These are phyloP conservation scores for Aphidius colemani DNA, from an alignment of 2,888 invertebrate species.

Conservation along the genomic window DNA sequence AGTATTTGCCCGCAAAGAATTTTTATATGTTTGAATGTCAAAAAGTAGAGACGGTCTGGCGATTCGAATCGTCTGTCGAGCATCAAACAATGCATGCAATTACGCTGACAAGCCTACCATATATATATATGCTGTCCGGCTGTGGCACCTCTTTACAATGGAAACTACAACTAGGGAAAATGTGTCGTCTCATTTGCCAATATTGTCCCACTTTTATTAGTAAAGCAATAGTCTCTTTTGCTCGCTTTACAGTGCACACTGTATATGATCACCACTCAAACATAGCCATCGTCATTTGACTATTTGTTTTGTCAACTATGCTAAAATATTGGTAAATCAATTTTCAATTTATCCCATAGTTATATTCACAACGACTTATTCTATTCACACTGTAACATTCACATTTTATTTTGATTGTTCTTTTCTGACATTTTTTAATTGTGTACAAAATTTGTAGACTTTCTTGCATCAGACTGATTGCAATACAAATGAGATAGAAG, in stretches of 20 bases:
- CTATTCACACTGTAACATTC: no score
- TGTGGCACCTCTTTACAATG: constrained; percentile 52
- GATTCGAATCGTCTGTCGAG: constrained; percentile 47
- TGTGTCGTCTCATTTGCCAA: constrained; percentile 58
- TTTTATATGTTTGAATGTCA: constrained; percentile 1
- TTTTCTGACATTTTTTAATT: no score
- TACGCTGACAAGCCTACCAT: constrained; percentile 48
- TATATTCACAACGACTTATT: no score
- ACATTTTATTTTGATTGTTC: no score
- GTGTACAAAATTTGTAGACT: not conserved
- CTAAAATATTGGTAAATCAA: constrained; percentile 8
- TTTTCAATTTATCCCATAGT: not conserved
- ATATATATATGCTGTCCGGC: constrained; percentile 34
- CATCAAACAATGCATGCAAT: constrained; percentile 59
- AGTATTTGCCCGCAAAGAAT: constrained; percentile 31
- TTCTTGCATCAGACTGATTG: not conserved
- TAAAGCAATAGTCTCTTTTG: constrained; percentile 20
- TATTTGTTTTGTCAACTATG: no score
- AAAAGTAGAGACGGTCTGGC: constrained; percentile 34
- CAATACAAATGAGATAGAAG: constrained; percentile 11
- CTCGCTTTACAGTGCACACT: not conserved
- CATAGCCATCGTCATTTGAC: no score
- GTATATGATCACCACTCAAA: no score
- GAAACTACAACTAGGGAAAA: constrained; percentile 42
- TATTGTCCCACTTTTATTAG: constrained; percentile 57